phyloP scores from a whole-genome alignment of 2,797 vertebrate species.

The Columba guinea region DNA sequence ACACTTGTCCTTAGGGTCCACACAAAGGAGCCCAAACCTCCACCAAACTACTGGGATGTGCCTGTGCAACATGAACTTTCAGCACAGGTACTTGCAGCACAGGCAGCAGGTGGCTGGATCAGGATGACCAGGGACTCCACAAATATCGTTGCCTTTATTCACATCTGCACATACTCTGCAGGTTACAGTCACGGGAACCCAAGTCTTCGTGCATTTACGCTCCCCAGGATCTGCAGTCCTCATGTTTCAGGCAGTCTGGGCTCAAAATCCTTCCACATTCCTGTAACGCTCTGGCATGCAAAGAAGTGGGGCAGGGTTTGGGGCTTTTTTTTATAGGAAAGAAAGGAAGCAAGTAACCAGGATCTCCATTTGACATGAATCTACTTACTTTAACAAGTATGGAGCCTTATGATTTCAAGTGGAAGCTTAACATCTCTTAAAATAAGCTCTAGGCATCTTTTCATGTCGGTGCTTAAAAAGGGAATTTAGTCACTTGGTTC shows the following conservation, averaged over 20 bases:
- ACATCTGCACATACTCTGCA: neutral
- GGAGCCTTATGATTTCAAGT: constrained; percentile 5
- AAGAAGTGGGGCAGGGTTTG: neutral
- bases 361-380: neutral
- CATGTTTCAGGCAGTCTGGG: neutral
- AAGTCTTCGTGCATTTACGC: neutral
- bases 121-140: neutral
- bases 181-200: neutral
- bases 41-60: neutral
- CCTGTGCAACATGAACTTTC: neutral
- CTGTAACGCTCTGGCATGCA: neutral
- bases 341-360: constrained; percentile 2
- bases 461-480: constrained; percentile 20
- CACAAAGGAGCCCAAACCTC: neutral
- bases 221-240: neutral
- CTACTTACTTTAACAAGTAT: neutral
- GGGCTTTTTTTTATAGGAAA: neutral
- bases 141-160: neutral
- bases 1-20: neutral
- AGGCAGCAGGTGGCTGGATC: neutral
- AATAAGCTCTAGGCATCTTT: constrained; percentile 27
- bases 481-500: constrained; percentile 43
- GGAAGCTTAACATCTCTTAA: constrained; percentile 63
- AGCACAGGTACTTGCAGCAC: neutral
- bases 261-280: neutral